Evolutionary conservation across 2,797 vertebrate genomes (phyloP).

Genomic region (Carapus acus): DNA sequence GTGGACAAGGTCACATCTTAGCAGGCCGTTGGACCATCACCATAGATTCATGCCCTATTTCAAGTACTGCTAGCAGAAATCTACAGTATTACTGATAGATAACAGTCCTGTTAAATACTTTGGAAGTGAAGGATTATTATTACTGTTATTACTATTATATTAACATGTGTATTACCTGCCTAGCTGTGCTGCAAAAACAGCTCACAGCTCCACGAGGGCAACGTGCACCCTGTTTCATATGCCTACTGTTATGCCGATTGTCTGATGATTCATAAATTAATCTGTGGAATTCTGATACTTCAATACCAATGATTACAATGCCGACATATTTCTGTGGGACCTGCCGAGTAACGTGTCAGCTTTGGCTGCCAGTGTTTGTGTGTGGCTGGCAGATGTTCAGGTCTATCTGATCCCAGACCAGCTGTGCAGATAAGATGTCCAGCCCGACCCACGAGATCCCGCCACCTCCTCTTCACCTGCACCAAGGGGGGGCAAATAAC

Average conservation of each 20-base stretch:
- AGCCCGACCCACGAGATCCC: conserved; percentile 78
- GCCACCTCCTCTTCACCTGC: conserved; percentile 84
- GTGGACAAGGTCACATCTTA: too few species aligned
- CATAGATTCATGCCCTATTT: too few species aligned
- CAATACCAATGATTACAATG: conserved; percentile 1
- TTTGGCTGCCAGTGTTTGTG: conserved; percentile 19
- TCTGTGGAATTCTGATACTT: not conserved
- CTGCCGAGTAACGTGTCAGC: conserved; percentile 22
- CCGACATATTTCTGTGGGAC: conserved; percentile 24
- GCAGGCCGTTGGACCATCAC: too few species aligned
- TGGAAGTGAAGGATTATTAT: too few species aligned
- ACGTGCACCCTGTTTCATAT: not conserved
- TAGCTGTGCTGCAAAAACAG: too few species aligned
- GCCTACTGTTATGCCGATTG: not conserved
- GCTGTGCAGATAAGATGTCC: conserved; percentile 96
- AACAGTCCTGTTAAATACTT: too few species aligned
- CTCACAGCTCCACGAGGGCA: not conserved
- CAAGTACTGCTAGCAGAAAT: too few species aligned
- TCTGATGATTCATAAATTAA: not conserved
- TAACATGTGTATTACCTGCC: too few species aligned
- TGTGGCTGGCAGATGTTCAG: not conserved
- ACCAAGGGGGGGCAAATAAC: conserved; percentile 23
- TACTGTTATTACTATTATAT: too few species aligned
- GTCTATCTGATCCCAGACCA: conserved; percentile 85
- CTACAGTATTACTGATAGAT: too few species aligned